Evolutionary conservation across 2,797 vertebrate genomes (phyloP), one percentile per base, ranked within the genome.

Genomic region (Clarias fuscus): DNA sequence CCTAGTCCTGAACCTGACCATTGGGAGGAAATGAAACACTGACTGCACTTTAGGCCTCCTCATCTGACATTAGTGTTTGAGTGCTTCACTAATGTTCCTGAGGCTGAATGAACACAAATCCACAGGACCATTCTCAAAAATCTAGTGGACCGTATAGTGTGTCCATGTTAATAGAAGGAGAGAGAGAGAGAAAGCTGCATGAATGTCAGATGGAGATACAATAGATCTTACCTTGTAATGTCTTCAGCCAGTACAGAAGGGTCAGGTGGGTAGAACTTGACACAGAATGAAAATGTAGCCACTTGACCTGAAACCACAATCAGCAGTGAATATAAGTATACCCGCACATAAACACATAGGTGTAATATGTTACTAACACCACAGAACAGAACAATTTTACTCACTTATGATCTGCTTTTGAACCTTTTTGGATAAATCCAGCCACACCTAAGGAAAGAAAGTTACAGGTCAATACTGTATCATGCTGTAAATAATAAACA

Each of bases 251-350:
- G 94, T 91, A 97, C 96, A 0, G 97, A 97, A 65, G 98, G 98
- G 90, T 99, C 98, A 5, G 98, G 97, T 0, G 98, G 98, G 89
- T 99, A 99, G 93, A 99, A 99, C 92, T 99, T 99, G 76, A 98
- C 96, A 58, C 92, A 97, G 93, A 99, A 99, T 80, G 96, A 97
- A 87, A 99, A 99, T 92, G 97, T 96, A 92, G 96, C 97, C 83
- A 95, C 94, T n/a, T 95, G 93, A 91, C 97, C 98, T 97, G 85
- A 70, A 94, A 93, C 17, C 37, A 76, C 61, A 64, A 11, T 33
- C 82, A 40, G 43, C 72, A 7, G 30, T 56, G 33, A 59, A 73
- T 0, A 48, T n/a, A 24, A 64, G 3, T 14, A 67, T 7, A 65
- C n/a, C 17, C 40, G 53, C 15, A 72, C 17, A 73, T 24, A 86